Evolutionary conservation across 2,113 vertebrate species (phyloP).

Genomic region (Lamprotornis superbus): DNA sequence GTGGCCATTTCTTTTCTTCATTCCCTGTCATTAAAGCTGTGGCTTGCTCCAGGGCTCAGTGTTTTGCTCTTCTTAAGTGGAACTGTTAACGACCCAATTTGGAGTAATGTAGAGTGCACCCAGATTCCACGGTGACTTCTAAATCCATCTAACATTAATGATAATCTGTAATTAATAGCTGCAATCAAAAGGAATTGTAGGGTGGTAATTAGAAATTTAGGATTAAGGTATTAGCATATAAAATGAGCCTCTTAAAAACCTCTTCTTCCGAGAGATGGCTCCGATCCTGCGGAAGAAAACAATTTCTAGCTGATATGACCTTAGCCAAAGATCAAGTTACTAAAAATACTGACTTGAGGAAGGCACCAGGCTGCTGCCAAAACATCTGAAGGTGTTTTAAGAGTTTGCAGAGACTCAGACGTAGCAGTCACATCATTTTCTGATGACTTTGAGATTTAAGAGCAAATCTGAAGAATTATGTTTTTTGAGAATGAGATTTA

Average conservation of each 20-base stretch:
- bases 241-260: not conserved
- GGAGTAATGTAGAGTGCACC: constrained; percentile 9
- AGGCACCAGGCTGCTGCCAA: too few relatives aligned
- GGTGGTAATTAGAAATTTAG: constrained; percentile 37
- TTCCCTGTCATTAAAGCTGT: constrained; percentile 45
- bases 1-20: constrained; percentile 22
- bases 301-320: not conserved
- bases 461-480: rapidly evolving
- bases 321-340: not conserved
- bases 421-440: not conserved
- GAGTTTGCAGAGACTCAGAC: not conserved
- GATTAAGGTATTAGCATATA: constrained; percentile 36
- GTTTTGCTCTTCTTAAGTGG: constrained; percentile 63
- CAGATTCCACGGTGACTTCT: constrained; percentile 15
- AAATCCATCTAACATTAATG: constrained; percentile 10
- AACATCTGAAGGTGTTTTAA: too few relatives aligned
- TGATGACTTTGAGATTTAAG: not conserved
- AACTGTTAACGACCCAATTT: constrained; percentile 63
- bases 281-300: not conserved
- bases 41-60: constrained; percentile 31
- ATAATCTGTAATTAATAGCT: constrained; percentile 57
- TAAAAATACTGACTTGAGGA: too few relatives aligned
- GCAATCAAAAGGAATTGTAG: constrained; percentile 35
- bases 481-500: not conserved
- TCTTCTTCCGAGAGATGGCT: constrained; percentile 4